Evolutionary conservation across 2,888 invertebrate species (phyloP), one percentile per base, ranked within the genome.

Genomic region (Stegophylla sp.): DNA sequence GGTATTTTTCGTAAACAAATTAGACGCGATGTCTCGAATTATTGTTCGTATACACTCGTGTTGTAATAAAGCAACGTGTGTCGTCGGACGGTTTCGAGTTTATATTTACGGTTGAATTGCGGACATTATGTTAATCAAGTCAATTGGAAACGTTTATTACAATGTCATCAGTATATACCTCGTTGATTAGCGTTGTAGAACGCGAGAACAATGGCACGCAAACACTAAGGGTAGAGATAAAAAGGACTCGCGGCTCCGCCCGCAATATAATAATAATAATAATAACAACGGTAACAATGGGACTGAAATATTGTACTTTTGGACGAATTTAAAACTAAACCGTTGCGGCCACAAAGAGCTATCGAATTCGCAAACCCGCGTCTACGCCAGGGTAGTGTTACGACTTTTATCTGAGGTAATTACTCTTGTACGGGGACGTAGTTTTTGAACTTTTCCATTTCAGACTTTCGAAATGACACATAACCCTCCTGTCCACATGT

Each of bases 141-240:
- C 75, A 53, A 76, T 76, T 43, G 75, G 53, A 66, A 76, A 76
- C 75, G 75, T 76, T 76, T 76, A 76, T 66, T 76, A 76, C 75
- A 53, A 66, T 76, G 75, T 76, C 75, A 66, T 76, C 66, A 66
- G 66, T 66, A n/a, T n/a, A n/a, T n/a, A 76, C 75, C n/a, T 66
- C 75, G 75, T 66, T 76, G 75, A 76, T 76, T 53, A 66, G 75
- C 66, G 75, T 43, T 43, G 66, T 53, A 34, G 63, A 1, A 17
- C 53, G n/a, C n/a, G 51, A 53, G 53, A 76, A 76, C 75, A 76
- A 76, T 66, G 15, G 72, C 41, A 66, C 51, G n/a, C n/a, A n/a
- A n/a, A n/a, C n/a, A 66, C 26, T 53, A 26, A 76, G 75, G 75
- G 75, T 66, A 53, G 53, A 53, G 53, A 75, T 66, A 75, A 75